phyloP scores from a whole-genome alignment of 2,797 vertebrate species.

The Podargus strigoides region DNA sequence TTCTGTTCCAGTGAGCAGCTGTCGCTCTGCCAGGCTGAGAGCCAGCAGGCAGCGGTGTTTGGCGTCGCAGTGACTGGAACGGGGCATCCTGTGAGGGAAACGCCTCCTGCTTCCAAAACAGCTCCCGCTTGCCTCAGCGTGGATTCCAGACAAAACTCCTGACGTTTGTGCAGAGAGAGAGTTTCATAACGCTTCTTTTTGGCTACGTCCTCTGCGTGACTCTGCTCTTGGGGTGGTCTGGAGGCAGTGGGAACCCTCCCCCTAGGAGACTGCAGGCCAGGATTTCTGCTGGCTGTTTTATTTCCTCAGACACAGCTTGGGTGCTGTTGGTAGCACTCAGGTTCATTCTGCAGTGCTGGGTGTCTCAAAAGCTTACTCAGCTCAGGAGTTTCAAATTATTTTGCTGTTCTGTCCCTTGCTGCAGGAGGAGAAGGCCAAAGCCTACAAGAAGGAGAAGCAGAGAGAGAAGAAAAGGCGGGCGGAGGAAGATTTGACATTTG shows the following conservation, averaged over 20 bases:
- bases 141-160: neutral
- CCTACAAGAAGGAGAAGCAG: slow-evolving; percentile 97
- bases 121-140: neutral
- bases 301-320: neutral
- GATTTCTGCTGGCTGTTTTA: neutral
- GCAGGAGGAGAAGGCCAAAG: slow-evolving; percentile 97
- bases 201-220: neutral
- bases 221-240: neutral
- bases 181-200: neutral
- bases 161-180: neutral
- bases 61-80: neutral
- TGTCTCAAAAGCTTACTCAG: neutral
- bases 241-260: neutral
- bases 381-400: neutral
- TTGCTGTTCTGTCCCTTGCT: slow-evolving; percentile 32
- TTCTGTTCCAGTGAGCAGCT: slow-evolving; percentile 48
- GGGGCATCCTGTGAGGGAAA: rapidly evolving
- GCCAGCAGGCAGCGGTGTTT: neutral
- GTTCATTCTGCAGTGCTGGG: neutral
- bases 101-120: neutral
- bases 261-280: neutral
- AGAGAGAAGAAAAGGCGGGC: slow-evolving; percentile 93
- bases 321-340: neutral
- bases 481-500: slow-evolving; percentile 89
- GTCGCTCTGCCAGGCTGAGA: neutral